Percentiles rank a stretch among this genome's conserved stretches.
These are phyloP conservation scores for Sinosuthora webbiana DNA, from an alignment of 2,113 vertebrate species.

Conservation along the genomic window DNA sequence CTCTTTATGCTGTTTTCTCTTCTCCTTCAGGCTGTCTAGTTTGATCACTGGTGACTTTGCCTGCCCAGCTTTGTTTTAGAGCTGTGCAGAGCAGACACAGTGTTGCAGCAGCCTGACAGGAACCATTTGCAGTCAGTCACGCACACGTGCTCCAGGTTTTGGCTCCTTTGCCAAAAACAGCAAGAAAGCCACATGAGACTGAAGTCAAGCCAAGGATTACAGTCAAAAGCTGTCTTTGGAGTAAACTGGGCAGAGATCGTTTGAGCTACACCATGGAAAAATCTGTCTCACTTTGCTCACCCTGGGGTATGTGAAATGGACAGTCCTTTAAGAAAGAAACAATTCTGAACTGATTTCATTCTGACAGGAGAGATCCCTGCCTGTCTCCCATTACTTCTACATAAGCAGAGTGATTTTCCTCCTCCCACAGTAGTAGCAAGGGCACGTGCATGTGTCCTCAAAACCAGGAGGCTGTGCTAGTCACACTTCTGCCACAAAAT, in stretches of 20 bases:
- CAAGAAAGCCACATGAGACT: neutral
- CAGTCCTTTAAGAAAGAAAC: neutral
- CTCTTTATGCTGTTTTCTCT: neutral
- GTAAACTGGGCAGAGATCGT: neutral
- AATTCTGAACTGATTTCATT: neutral
- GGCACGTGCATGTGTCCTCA: neutral
- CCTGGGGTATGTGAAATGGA: neutral
- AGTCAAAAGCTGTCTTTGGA: neutral
- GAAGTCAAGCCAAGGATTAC: neutral
- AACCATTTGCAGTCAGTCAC: neutral
- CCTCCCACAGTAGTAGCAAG: neutral
- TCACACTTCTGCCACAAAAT: neutral
- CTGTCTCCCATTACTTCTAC: neutral
- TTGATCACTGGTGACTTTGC: neutral
- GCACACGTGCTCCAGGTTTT: neutral
- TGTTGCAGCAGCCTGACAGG: neutral
- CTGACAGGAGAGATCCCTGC: neutral
- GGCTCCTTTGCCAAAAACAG: neutral
- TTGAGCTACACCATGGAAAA: neutral
- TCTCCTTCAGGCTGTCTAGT: neutral
- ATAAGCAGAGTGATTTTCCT: neutral
- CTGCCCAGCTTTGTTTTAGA: neutral
- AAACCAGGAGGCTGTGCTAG: neutral
- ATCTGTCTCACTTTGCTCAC: neutral
- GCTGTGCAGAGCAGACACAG: fast-evolving